Conservation (phyloP, 92 coral and sea anemone species). For the Zoanthus sociatus region DNA sequence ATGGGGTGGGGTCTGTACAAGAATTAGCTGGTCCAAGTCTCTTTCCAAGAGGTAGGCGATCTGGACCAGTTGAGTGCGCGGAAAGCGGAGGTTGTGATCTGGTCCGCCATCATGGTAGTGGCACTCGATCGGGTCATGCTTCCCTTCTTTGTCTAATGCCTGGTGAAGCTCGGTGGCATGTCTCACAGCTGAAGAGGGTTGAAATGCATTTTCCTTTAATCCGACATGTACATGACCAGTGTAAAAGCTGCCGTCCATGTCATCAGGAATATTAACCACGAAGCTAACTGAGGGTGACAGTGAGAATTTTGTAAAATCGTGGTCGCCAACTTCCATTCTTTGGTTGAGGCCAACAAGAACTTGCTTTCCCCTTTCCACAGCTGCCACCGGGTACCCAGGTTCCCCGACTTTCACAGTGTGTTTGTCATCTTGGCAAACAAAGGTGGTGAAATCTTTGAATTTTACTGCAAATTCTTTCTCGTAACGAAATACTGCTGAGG, state of each 20-base stretch:
- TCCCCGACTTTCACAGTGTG: constrained; percentile 57
- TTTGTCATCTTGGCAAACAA: constrained; percentile 43
- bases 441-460: constrained; percentile 38
- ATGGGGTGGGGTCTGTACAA: constrained; percentile 51
- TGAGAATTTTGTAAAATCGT: not conserved
- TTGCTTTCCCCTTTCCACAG: not conserved
- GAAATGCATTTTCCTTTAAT: constrained; percentile 54
- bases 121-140: constrained; percentile 48
- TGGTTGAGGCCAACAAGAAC: constrained; percentile 60
- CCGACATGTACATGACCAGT: constrained; percentile 59
- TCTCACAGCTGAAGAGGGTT: constrained; percentile 42
- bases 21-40: constrained; percentile 46
- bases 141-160: constrained; percentile 17
- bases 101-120: constrained; percentile 40
- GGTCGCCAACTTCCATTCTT: constrained; percentile 68
- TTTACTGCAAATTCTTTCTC: constrained; percentile 52
- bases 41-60: constrained; percentile 25
- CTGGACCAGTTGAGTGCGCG: constrained; percentile 29
- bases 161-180: constrained; percentile 60
- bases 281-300: constrained; percentile 57
- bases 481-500: too few relatives aligned
- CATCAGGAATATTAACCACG: constrained; percentile 61
- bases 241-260: constrained; percentile 63
- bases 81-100: constrained; percentile 41
- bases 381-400: not conserved